phyloP scores from a whole-genome alignment of 2,888 invertebrate genomes.

The Papilio protenor region DNA sequence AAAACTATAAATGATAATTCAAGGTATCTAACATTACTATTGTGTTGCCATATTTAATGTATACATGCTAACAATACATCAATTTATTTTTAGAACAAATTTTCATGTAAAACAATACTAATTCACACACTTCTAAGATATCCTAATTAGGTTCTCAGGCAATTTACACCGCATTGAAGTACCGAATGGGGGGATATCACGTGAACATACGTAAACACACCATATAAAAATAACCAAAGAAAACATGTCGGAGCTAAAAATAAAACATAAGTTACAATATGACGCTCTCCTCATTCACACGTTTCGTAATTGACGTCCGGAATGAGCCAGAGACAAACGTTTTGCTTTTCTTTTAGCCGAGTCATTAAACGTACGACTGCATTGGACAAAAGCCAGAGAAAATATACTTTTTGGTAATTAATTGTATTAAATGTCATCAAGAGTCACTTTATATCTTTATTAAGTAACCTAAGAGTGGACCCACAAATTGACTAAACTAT shows the following conservation, averaged over 20 bases:
- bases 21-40: not conserved
- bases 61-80: not conserved
- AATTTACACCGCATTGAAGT: conserved; percentile 61
- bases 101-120: not conserved
- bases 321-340: conserved; percentile 45
- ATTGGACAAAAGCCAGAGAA: conserved; percentile 54
- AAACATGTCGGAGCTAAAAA: conserved; percentile 49
- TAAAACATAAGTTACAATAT: conserved; percentile 47
- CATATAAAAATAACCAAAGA: conserved; percentile 50
- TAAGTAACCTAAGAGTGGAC: not conserved
- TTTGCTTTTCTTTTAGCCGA: conserved; percentile 46
- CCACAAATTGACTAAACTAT: no score
- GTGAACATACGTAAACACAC: conserved; percentile 69
- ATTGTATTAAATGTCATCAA: conserved; percentile 34
- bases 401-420: conserved; percentile 44
- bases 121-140: not conserved
- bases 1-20: no score
- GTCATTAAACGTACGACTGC: conserved; percentile 49
- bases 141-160: conserved; percentile 19
- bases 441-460: not conserved
- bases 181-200: conserved; percentile 62
- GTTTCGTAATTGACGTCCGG: conserved; percentile 51
- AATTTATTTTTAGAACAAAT: not conserved
- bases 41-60: not conserved
- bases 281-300: conserved; percentile 53